Percentiles rank a stretch among this genome's conserved stretches.
Conservation (phyloP, 2,888 invertebrate genomes). For the Proisotoma minuta region DNA sequence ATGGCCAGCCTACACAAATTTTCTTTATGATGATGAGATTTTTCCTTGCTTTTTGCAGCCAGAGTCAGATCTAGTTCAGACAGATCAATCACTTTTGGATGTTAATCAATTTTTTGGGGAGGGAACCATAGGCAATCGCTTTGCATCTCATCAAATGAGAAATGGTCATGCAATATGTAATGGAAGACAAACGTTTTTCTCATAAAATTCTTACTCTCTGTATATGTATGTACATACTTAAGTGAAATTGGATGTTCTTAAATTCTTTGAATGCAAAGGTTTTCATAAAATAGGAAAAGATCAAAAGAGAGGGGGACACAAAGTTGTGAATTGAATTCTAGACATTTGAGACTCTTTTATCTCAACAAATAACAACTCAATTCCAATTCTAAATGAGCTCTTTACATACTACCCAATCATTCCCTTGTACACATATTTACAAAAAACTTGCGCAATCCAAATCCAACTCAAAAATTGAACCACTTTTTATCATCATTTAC, state of each 20-base stretch:
- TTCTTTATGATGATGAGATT: slow-evolving; percentile 1
- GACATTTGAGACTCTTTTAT: slow-evolving; percentile 4
- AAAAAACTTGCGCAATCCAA: not conserved
- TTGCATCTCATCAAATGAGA: slow-evolving; percentile 3
- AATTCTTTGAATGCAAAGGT: slow-evolving; percentile 21
- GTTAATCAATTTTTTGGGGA: slow-evolving; percentile 2
- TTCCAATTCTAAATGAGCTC: not conserved
- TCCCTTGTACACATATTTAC: not conserved
- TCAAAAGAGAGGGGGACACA: slow-evolving; percentile 34
- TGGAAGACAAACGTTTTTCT: not conserved
- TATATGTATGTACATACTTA: not conserved
- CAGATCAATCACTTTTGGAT: slow-evolving; percentile 1
- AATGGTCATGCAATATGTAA: not conserved
- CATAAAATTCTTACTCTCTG: too few relatives aligned
- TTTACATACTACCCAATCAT: not conserved
- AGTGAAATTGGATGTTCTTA: not conserved
- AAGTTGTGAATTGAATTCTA: not conserved
- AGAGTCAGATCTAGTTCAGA: not conserved
- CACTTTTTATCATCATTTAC: slow-evolving; percentile 10
- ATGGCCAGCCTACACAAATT: not conserved
- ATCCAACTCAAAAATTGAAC: not conserved
- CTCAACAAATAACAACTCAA: slow-evolving; percentile 9
- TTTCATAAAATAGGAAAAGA: slow-evolving; percentile 47
- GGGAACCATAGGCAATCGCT: not conserved
- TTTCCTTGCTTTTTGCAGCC: not conserved